phyloP scores from a whole-genome alignment of 2,113 vertebrate species.

The Mormoops blainvillei region DNA sequence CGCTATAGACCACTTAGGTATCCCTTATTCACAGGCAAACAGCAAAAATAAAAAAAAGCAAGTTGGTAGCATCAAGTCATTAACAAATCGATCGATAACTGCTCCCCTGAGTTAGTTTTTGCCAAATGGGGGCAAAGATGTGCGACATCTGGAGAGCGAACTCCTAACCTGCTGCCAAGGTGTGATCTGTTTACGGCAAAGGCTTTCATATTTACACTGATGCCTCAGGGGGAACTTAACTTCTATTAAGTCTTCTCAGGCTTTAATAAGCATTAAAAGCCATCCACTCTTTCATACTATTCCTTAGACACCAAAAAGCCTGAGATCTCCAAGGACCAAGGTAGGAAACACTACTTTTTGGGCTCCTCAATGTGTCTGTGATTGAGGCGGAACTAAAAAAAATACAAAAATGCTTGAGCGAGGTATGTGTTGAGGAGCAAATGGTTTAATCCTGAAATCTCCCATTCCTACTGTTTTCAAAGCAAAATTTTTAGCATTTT shows the following conservation, averaged over 20 bases:
- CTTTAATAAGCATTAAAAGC: neutral
- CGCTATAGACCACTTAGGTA: constrained; percentile 28
- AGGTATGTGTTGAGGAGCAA: neutral
- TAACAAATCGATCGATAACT: constrained; percentile 58
- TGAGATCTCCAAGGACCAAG: neutral
- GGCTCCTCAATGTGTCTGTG: neutral
- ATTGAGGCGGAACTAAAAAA: neutral
- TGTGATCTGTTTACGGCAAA: neutral
- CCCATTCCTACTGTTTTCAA: neutral
- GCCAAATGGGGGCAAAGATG: neutral
- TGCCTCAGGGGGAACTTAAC: constrained; percentile 9
- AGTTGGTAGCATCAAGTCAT: neutral
- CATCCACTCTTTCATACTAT: neutral
- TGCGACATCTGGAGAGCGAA: constrained; percentile 35
- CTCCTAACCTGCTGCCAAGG: neutral
- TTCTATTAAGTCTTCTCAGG: neutral
- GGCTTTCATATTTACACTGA: neutral
- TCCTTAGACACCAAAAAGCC: neutral
- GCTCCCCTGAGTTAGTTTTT: neutral
- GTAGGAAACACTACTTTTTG: neutral
- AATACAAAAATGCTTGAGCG: neutral
- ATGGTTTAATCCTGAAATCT: neutral
- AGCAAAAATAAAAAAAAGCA: constrained; percentile 48
- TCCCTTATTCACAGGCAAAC: constrained; percentile 47
- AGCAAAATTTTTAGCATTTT: constrained; percentile 4